Conservation (phyloP, 2,113 vertebrate genomes). For the Ageneiosus marmoratus region DNA sequence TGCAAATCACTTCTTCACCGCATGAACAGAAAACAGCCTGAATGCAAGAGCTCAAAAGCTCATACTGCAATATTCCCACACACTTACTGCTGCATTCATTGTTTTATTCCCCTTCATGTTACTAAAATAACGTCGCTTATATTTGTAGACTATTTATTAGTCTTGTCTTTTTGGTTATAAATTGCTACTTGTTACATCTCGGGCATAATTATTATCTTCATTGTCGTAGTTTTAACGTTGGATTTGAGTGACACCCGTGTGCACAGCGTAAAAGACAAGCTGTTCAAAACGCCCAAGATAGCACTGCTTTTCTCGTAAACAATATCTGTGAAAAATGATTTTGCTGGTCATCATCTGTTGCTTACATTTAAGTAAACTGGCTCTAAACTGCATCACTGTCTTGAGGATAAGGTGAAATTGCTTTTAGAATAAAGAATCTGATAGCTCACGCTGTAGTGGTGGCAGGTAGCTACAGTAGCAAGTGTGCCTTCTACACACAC, state of each 20-base stretch:
- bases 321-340: not conserved
- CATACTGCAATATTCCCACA: not conserved
- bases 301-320: not conserved
- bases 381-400: not conserved
- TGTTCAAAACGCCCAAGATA: not conserved
- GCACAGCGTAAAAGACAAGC: not conserved
- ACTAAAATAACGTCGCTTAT: not conserved
- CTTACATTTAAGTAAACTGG: not conserved
- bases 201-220: not conserved
- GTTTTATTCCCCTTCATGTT: not conserved
- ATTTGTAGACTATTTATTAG: not conserved
- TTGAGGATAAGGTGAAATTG: not conserved
- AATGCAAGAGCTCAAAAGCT: not conserved
- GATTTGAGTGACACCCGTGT: not conserved
- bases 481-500: not conserved
- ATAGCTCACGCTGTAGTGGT: not conserved
- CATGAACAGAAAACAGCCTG: not conserved
- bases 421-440: not conserved
- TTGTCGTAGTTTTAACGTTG: not conserved
- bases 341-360: not conserved
- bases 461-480: not conserved
- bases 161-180: not conserved
- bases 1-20: not conserved
- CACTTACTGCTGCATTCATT: not conserved
- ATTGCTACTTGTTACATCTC: not conserved